Conservation (phyloP, 2,888 invertebrate genomes). For the Tenthredo scrophulariae region DNA sequence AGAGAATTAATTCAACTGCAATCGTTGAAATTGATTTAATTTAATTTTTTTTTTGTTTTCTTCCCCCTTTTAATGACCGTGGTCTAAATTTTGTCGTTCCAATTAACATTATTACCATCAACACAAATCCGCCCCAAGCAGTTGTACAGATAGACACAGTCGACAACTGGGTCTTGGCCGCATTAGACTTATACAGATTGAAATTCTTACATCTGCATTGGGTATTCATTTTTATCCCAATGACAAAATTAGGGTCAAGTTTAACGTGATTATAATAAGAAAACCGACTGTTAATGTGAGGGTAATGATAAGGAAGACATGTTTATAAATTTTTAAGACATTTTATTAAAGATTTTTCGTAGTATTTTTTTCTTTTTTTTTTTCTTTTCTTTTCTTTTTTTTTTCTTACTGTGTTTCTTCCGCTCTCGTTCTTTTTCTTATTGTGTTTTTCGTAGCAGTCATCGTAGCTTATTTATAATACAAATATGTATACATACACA, state of each 20-base stretch:
- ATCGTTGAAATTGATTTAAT: not conserved
- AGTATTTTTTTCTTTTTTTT: slow-evolving; percentile 43
- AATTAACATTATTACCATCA: not conserved
- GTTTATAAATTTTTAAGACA: slow-evolving; percentile 63
- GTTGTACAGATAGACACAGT: not conserved
- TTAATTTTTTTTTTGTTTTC: too few relatives aligned
- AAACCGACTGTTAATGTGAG: not conserved
- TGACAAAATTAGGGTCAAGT: slow-evolving; percentile 31
- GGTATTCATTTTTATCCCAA: not conserved
- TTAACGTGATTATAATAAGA: not conserved
- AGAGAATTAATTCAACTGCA: not conserved
- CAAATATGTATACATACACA: slow-evolving; percentile 49
- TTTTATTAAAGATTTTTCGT: slow-evolving; percentile 70
- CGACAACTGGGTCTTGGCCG: slow-evolving; percentile 18
- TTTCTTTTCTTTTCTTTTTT: not conserved
- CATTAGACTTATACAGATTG: not conserved
- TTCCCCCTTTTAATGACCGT: not conserved
- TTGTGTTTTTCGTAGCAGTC: slow-evolving; percentile 56
- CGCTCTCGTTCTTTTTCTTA: slow-evolving; percentile 21
- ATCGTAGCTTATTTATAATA: slow-evolving; percentile 64
- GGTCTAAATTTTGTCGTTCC: not conserved
- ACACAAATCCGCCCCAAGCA: not conserved
- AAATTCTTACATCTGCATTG: not conserved
- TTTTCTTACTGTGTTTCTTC: not conserved
- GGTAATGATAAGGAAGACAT: not conserved